These are phyloP conservation scores for Rousettus madagascariensis DNA, from an alignment of 2,797 vertebrate species.

Conservation along the genomic window DNA sequence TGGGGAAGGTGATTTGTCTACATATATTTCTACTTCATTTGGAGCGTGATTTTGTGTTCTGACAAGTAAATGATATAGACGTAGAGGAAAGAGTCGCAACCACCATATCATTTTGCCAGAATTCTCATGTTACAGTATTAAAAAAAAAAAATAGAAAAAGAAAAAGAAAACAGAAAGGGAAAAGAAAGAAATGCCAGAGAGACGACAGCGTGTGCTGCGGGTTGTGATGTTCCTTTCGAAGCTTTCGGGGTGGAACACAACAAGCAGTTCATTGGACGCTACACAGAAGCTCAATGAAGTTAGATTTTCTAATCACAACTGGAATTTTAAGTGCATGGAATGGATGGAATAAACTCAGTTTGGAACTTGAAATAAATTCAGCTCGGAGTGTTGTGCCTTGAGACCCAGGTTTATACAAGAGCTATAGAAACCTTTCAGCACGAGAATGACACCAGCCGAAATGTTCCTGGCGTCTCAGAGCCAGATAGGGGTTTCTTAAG, in stretches of 20 bases:
- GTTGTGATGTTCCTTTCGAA: not conserved
- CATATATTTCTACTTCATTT: not conserved
- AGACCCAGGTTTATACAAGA: slow-evolving; percentile 73
- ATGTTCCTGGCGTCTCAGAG: slow-evolving; percentile 62
- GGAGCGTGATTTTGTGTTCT: not conserved
- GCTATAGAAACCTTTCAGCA: slow-evolving; percentile 60
- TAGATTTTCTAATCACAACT: slow-evolving; percentile 70
- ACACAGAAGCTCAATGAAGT: slow-evolving; percentile 63
- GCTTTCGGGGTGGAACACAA: not conserved
- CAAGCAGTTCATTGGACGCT: slow-evolving; percentile 42
- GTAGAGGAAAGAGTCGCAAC: not conserved
- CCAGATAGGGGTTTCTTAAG: slow-evolving; percentile 33
- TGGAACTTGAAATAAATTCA: slow-evolving; percentile 77
- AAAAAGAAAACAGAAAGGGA: not conserved
- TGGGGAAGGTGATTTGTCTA: not conserved
- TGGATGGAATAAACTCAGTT: slow-evolving; percentile 69
- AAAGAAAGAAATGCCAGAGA: slow-evolving; percentile 9
- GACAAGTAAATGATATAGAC: slow-evolving; percentile 20
- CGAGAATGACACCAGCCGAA: slow-evolving; percentile 63
- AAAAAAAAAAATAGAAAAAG: slow-evolving; percentile 14
- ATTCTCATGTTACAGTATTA: not conserved
- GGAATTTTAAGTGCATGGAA: slow-evolving; percentile 78
- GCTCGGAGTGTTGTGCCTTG: slow-evolving; percentile 76
- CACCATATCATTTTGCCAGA: slow-evolving; percentile 36
- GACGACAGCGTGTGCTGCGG: not conserved